These are phyloP conservation scores for Tachysurus vachellii DNA, from an alignment of 2,113 vertebrate species.

Conservation along the genomic window DNA sequence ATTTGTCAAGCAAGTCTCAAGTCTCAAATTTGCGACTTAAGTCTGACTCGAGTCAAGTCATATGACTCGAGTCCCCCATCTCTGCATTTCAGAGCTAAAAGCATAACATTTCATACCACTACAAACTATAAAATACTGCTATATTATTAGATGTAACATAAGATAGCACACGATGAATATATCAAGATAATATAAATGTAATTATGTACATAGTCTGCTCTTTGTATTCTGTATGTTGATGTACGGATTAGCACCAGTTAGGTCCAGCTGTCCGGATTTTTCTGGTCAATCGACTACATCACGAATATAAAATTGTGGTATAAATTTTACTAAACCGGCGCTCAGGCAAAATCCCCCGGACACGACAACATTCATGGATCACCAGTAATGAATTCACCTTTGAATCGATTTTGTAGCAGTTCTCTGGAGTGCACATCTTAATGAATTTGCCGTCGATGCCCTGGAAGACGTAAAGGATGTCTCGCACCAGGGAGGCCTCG, in stretches of 20 bases:
- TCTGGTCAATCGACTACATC: background rate
- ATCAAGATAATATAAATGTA: no score
- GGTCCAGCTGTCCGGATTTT: background rate
- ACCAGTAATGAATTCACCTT: constrained; percentile 77
- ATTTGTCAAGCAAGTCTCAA: no score
- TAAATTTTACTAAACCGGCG: background rate
- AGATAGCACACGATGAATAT: background rate
- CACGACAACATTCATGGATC: constrained; percentile 7
- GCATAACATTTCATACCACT: background rate
- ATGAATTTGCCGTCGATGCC: constrained; percentile 96
- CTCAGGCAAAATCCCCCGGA: background rate
- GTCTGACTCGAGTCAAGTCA: no score
- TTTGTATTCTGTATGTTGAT: background rate
- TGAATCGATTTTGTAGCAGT: constrained; percentile 91
- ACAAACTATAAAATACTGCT: no score
- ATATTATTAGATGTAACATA: no score
- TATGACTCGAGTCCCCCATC: no score
- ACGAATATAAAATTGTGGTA: background rate
- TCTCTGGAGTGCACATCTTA: constrained; percentile 88
- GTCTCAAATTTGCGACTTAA: no score
- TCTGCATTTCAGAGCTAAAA: background rate
- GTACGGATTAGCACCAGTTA: background rate
- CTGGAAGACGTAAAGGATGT: constrained; percentile 97
- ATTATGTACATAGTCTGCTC: background rate
- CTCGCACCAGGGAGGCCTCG: constrained; percentile 88